phyloP scores from a whole-genome alignment of 2,888 invertebrate species.

The Oxytorus armatus region DNA sequence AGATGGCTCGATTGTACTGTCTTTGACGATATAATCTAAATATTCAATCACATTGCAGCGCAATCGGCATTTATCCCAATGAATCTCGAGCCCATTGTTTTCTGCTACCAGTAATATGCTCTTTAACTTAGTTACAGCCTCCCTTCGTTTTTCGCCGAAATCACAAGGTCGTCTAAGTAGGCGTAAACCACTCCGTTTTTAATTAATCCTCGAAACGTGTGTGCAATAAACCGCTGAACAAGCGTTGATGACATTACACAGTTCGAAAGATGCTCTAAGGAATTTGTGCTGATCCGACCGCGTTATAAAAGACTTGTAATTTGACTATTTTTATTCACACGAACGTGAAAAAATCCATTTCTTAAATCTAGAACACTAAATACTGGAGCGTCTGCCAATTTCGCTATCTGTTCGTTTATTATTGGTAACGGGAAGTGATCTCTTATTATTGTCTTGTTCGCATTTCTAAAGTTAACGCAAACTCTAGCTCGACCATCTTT shows the following conservation, averaged over 20 bases:
- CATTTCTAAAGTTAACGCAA: slow-evolving; percentile 29
- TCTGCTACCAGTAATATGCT: slow-evolving; percentile 58
- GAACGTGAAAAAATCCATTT: slow-evolving; percentile 72
- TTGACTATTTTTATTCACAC: slow-evolving; percentile 63
- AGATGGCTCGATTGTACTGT: slow-evolving; percentile 57
- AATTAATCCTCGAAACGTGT: slow-evolving; percentile 61
- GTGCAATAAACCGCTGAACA: slow-evolving; percentile 69
- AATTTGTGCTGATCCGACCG: slow-evolving; percentile 70
- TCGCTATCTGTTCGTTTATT: slow-evolving; percentile 35
- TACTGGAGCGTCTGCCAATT: slow-evolving; percentile 11
- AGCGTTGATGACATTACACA: slow-evolving; percentile 49
- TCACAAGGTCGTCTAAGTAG: slow-evolving; percentile 66
- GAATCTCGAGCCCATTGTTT: slow-evolving; percentile 64
- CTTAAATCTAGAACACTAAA: slow-evolving; percentile 69
- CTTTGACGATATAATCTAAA: slow-evolving; percentile 60
- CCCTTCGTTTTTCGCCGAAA: slow-evolving; percentile 53
- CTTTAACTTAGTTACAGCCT: slow-evolving; percentile 48
- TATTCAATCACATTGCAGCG: slow-evolving; percentile 55
- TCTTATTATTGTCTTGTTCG: slow-evolving; percentile 40
- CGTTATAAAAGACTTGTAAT: slow-evolving; percentile 71
- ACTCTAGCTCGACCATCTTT: slow-evolving; percentile 19
- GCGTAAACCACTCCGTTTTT: slow-evolving; percentile 29
- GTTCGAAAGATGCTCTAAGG: slow-evolving; percentile 55
- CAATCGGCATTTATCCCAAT: slow-evolving; percentile 67
- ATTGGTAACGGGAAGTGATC: slow-evolving; percentile 30